Percentiles rank a stretch among this genome's conserved stretches.
These are phyloP conservation scores for Cottoperca gobio DNA, from an alignment of 2,797 vertebrate genomes.

Conservation along the genomic window DNA sequence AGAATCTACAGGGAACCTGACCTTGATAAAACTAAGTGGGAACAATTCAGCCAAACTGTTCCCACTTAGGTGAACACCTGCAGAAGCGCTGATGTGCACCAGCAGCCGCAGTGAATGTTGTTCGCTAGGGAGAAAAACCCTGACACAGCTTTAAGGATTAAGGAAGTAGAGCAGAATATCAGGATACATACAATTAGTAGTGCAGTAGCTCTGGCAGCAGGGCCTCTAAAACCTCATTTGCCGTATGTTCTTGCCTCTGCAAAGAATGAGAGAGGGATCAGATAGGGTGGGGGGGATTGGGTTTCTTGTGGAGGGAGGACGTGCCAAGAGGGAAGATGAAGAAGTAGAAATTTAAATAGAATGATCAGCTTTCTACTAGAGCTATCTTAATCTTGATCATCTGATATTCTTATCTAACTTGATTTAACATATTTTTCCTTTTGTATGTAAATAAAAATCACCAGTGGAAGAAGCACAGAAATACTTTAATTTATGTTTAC, in stretches of 20 bases:
- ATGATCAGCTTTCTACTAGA: conserved; percentile 6
- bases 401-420: neutral
- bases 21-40: conserved; percentile 47
- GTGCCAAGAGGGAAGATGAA: neutral
- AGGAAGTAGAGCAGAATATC: conserved; percentile 70
- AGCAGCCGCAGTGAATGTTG: conserved; percentile 28
- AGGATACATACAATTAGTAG: conserved; percentile 63
- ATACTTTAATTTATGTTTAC: neutral
- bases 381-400: conserved; percentile 5
- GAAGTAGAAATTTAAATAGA: conserved; percentile 13
- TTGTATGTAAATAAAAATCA: neutral
- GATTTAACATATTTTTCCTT: neutral
- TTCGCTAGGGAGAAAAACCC: conserved; percentile 49
- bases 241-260: conserved; percentile 25
- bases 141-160: conserved; percentile 73
- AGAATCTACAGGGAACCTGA: conserved; percentile 36
- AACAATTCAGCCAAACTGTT: conserved; percentile 41
- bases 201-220: conserved; percentile 34
- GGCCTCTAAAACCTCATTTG: conserved; percentile 60
- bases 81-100: conserved; percentile 41
- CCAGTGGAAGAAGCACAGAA: neutral
- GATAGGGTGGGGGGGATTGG: neutral
- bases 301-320: neutral
- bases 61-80: conserved; percentile 35
- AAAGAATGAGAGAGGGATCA: conserved; percentile 29